phyloP scores from a whole-genome alignment of 1,140 invertebrate genomes.

The Helicoverpa armigera region DNA sequence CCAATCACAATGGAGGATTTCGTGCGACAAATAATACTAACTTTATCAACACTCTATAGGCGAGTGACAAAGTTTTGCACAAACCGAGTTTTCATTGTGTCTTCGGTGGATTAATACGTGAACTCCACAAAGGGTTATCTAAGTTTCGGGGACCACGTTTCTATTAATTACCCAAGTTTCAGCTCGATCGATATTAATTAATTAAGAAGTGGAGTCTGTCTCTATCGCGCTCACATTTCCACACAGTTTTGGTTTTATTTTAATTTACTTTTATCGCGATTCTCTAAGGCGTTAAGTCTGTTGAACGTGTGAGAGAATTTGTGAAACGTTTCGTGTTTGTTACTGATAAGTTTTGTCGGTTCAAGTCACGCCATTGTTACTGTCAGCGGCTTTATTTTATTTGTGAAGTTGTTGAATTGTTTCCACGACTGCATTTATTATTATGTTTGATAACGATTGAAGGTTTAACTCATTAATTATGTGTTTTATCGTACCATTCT shows the following conservation, averaged over 20 bases:
- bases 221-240: constrained; percentile 53
- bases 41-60: constrained; percentile 60
- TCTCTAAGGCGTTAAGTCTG: constrained; percentile 28
- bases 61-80: constrained; percentile 69
- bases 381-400: constrained; percentile 24
- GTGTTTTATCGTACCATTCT: background rate
- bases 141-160: constrained; percentile 76
- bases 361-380: constrained; percentile 25
- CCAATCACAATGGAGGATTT: constrained; percentile 35
- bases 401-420: background rate
- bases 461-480: background rate
- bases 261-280: constrained; percentile 23
- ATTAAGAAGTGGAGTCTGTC: constrained; percentile 71
- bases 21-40: constrained; percentile 44
- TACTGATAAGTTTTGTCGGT: constrained; percentile 40
- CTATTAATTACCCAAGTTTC: constrained; percentile 80
- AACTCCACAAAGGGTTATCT: constrained; percentile 79
- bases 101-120: constrained; percentile 76
- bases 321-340: constrained; percentile 26
- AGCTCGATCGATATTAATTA: constrained; percentile 76
- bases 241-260: constrained; percentile 26
- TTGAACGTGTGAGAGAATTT: constrained; percentile 31
- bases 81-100: constrained; percentile 75
- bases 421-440: background rate
- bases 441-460: background rate